Base-by-base conservation (phyloP, 2,888 invertebrate genomes). In the Parnassius apollo region DNA sequence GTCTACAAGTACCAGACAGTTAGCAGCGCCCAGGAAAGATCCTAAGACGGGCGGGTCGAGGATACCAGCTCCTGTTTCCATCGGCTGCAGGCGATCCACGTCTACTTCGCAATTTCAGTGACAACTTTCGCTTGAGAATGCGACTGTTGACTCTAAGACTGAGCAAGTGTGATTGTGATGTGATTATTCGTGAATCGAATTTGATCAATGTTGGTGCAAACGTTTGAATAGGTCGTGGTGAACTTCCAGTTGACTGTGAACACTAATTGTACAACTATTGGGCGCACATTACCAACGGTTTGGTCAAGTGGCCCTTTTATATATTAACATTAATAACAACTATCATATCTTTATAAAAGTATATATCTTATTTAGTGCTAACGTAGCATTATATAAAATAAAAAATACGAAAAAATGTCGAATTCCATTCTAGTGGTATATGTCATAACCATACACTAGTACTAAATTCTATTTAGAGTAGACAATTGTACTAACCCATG, bases 1-100 rank as follows among this genome's bases (percentile, higher is more conserved):
- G 59, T 93, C 93, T 13, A 93, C 92, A 51, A 93, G 93, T 65
- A 93, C 91, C 7, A 81, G 91, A 65, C 91, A 92, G 70, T 68
- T 92, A 68, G 88, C 91, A 45, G 86, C 90, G 35, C 91, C 91
- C 1, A 84, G 91, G 68, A 91, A 91, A 73, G 91, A 90, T 65
- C 86, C 83, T 53, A 81, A 88, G 72, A 86, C 82, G 65, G 90
- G 90, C 0, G 70, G 85, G 2, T 91, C 91, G 0, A 80, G 89
- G 73, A 91, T 91, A 78, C 91, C 91, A 8, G 91, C 91, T 2
- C 91, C 91, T 0, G 90, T 91, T 1, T 71, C 90, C 1, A 73
- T 91, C 42, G 91, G 89, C 48, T 90, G 90, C 83, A 75, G 89
- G 65, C 75, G 91, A 64, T 91, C 91, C 0, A 88, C 88, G 0